Base-by-base conservation (phyloP, 2,888 invertebrate genomes). In the Himalopsyche kuldschensis region DNA sequence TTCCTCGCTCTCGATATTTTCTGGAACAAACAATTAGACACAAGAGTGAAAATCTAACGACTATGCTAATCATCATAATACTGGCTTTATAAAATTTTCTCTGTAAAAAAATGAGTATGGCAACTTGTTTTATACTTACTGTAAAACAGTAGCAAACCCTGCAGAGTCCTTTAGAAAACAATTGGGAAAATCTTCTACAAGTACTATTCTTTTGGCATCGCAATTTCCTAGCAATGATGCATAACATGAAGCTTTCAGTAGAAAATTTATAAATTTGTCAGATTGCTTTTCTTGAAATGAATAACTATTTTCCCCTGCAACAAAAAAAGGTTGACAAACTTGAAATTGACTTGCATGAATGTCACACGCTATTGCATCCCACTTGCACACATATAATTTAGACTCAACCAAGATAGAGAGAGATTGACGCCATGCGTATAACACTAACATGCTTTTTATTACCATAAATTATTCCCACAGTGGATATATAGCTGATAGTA, bases 171-270 rank as follows among this genome's bases (percentile, higher is more conserved):
- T 93, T 35, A 95, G 88, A 87, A 96, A 94, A 10, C 93, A 92
- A 89, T 97, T 96, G 15, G 97, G 97, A 89, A 96, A 95, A 89
- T 97, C 97, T 90, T 96, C 96, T 0, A 96, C 93, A 0, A 96
- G 88, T 30, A 95, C 91, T 4, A 96, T 87, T 86, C 94, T 93
- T 86, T 92, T 92, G 78, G 88, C 91, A 78, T 91, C 91, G 81
- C 87, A 32, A 0, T 90, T 91, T 85, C 91, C 91, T 87, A 94
- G 88, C 20, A 94, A 87, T n/a, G 94, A 93, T 82, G 92, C 92
- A 88, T 96, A 98, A 87, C 96, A 94, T 8, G 96, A 95, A 79
- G 96, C 95, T 87, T 94, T 93, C 84, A 96, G 90, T 41, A 97
- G 90, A 88, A 97, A 97, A 85, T 96, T 95, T 84, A 94, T 90